Conservation (phyloP, 2,888 invertebrate genomes). For the Noctua fimbriata region DNA sequence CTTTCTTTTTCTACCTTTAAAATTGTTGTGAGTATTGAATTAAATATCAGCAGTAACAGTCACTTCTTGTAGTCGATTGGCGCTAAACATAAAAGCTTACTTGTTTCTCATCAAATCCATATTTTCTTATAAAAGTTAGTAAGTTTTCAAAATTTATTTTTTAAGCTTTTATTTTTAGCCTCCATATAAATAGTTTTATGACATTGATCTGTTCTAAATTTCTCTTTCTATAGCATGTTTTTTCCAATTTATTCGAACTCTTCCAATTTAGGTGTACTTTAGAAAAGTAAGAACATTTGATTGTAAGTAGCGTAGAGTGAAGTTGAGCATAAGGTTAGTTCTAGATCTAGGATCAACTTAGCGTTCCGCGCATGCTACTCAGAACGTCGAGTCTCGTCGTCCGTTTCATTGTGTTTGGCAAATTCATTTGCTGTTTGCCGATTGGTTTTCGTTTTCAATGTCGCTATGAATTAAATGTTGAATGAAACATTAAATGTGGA, state of each 20-base stretch:
- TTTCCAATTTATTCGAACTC: constrained; percentile 59
- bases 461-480: constrained; percentile 75
- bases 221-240: constrained; percentile 68
- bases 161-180: constrained; percentile 60
- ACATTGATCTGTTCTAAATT: constrained; percentile 42
- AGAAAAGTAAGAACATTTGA: constrained; percentile 41
- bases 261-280: constrained; percentile 55
- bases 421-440: constrained; percentile 80
- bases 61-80: constrained; percentile 36
- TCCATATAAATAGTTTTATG: constrained; percentile 32
- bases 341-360: constrained; percentile 64
- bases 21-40: constrained; percentile 53
- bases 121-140: constrained; percentile 5
- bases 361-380: constrained; percentile 75
- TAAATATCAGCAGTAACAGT: constrained; percentile 23
- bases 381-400: constrained; percentile 57
- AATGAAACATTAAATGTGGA: constrained; percentile 69
- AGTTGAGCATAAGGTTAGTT: constrained; percentile 60
- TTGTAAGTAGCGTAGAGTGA: constrained; percentile 68
- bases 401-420: constrained; percentile 75
- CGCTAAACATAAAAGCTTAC: constrained; percentile 60
- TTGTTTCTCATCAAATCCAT: constrained; percentile 13
- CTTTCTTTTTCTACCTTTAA: constrained; percentile 41
- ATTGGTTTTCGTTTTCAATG: constrained; percentile 78
- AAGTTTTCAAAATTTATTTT: constrained; percentile 35